A percentile compares a stretch with the other conserved stretches of the same genome.
phyloP scores from a whole-genome alignment of 2,797 vertebrate species.

The Enteromius argenteus region DNA sequence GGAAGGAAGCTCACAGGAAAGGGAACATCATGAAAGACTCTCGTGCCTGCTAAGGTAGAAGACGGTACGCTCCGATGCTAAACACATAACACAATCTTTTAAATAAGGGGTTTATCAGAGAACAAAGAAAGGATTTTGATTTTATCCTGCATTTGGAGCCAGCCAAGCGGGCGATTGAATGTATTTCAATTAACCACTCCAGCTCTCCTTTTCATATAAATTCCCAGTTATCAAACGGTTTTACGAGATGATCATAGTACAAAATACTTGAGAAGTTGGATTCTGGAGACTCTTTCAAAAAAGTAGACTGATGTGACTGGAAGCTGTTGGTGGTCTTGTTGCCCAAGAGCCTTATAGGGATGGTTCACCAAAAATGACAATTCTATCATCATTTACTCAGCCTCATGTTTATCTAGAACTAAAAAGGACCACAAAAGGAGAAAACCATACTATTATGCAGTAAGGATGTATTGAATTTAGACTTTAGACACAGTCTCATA shows the following conservation, averaged over 20 bases:
- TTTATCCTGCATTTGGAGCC: conserved; percentile 9
- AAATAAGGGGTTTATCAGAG: conserved; percentile 23
- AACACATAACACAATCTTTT: conserved; percentile 3
- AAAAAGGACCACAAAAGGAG: background rate
- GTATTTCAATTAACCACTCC: conserved; percentile 34
- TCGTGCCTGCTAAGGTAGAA: conserved; percentile 27
- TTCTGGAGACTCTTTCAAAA: background rate
- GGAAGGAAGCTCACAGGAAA: conserved; percentile 33
- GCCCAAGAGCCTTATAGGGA: conserved; percentile 7
- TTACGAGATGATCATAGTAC: conserved; percentile 11
- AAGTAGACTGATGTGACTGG: conserved; percentile 7
- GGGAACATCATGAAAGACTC: conserved; percentile 25
- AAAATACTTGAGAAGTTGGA: conserved; percentile 9
- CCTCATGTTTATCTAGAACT: background rate
- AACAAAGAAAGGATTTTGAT: conserved; percentile 38
- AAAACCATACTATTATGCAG: background rate
- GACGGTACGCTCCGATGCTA: background rate
- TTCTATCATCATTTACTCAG: background rate
- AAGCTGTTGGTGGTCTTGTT: conserved; percentile 7
- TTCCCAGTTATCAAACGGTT: conserved; percentile 2
- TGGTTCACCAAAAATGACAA: background rate
- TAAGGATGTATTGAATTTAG: background rate
- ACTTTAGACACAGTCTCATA: too few relatives aligned
- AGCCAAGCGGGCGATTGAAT: conserved; percentile 35
- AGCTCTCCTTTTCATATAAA: conserved; percentile 20